Percentiles rank a stretch among this genome's conserved stretches.
Conservation (phyloP, 2,113 vertebrate genomes). For the Otus sunia region DNA sequence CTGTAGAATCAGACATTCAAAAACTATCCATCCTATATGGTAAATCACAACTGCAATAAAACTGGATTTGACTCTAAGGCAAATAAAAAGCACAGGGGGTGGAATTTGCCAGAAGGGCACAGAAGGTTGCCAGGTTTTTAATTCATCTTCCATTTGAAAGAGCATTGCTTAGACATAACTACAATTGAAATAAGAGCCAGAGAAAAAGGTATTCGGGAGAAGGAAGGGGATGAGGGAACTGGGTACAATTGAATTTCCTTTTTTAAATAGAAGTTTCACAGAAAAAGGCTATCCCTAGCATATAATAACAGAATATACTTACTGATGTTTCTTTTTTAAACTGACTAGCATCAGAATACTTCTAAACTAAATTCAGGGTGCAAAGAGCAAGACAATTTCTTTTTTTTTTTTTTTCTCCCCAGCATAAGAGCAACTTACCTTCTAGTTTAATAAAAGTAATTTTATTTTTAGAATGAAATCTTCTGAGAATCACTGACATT, state of each 20-base stretch:
- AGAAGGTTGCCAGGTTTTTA: not conserved
- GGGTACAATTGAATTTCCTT: not conserved
- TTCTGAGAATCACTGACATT: not conserved
- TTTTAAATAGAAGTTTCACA: not conserved
- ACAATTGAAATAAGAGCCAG: not conserved
- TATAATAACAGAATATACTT: not conserved
- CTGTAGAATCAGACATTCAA: not conserved
- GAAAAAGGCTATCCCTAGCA: not conserved
- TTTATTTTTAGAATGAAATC: not conserved
- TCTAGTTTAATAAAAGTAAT: not conserved
- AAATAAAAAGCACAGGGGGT: not conserved
- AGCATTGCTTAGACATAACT: not conserved
- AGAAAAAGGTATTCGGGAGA: not conserved
- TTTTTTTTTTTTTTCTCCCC: not conserved
- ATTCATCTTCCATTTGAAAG: not conserved
- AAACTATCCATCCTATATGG: not conserved
- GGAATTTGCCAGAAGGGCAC: not conserved
- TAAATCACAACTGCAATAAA: not conserved
- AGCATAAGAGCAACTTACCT: not conserved
- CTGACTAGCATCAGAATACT: not conserved
- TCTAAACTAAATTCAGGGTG: not conserved
- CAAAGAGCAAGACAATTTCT: not conserved
- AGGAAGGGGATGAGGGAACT: not conserved
- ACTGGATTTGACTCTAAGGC: not conserved
- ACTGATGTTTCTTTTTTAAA: not conserved